phyloP scores from a whole-genome alignment of 1,140 invertebrate genomes.

The Sycophaga agraensis region DNA sequence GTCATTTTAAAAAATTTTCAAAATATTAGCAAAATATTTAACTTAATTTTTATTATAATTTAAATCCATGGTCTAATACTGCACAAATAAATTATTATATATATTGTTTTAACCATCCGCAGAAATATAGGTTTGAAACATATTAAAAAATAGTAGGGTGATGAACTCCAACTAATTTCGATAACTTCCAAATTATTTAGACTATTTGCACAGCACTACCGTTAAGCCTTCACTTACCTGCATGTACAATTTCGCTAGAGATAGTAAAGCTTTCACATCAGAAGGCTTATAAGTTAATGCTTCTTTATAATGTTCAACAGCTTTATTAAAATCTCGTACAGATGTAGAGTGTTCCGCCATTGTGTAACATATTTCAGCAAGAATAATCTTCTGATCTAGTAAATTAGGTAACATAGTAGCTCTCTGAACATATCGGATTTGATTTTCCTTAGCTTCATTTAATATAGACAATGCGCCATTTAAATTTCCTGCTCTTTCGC shows the following conservation, averaged over 20 bases:
- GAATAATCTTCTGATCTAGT: constrained; percentile 60
- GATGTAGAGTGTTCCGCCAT: constrained; percentile 68
- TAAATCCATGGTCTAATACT: too few species aligned
- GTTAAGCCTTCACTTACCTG: constrained; percentile 57
- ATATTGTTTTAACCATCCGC: too few species aligned
- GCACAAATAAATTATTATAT: too few species aligned
- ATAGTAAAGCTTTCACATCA: constrained; percentile 73
- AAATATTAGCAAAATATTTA: too few species aligned
- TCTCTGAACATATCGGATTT: constrained; percentile 67
- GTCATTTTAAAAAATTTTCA: too few species aligned
- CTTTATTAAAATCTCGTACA: constrained; percentile 69
- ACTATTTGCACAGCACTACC: too few species aligned
- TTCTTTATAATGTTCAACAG: constrained; percentile 82
- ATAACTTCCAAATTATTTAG: too few species aligned
- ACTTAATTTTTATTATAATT: too few species aligned
- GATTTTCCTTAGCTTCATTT: constrained; percentile 67
- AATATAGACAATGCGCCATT: constrained; percentile 64
- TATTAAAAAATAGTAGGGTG: too few species aligned
- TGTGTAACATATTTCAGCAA: constrained; percentile 67
- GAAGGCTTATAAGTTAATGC: constrained; percentile 78
- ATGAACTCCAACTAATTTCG: too few species aligned
- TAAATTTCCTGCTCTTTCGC: constrained; percentile 66
- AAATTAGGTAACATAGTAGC: constrained; percentile 64
- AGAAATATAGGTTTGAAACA: too few species aligned
- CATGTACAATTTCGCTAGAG: constrained; percentile 84